A percentile compares a stretch with the other conserved stretches of the same genome.
Conservation (phyloP, 1,140 invertebrate species). For the Monochamus saltuarius region DNA sequence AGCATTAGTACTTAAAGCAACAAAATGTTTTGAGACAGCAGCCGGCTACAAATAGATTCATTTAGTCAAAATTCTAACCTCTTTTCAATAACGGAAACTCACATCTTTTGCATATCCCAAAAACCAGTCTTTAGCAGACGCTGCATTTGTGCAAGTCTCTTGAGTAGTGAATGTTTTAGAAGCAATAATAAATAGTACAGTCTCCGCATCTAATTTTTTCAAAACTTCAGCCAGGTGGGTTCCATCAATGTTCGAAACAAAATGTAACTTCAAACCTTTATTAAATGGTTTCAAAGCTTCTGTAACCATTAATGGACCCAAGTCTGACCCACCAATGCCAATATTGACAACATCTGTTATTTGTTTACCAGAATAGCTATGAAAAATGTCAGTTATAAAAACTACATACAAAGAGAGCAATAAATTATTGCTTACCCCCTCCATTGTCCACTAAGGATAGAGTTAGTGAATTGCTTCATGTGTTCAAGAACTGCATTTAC, state of each 20-base stretch:
- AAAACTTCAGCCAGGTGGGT: slow-evolving; percentile 95
- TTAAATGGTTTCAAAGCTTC: slow-evolving; percentile 93
- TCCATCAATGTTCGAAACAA: slow-evolving; percentile 99
- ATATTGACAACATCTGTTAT: slow-evolving; percentile 99
- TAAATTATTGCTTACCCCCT: slow-evolving; percentile 53
- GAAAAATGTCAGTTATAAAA: slow-evolving; percentile 2
- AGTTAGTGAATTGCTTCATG: slow-evolving; percentile 90
- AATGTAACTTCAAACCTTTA: slow-evolving; percentile 88
- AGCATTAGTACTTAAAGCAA: slow-evolving; percentile 94
- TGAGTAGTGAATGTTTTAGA: slow-evolving; percentile 99
- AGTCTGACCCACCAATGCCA: slow-evolving; percentile 98
- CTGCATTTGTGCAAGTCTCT: slow-evolving; percentile 99
- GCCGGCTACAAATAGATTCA: slow-evolving; percentile 59
- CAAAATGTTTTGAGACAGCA: slow-evolving; percentile 95
- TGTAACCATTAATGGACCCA: slow-evolving; percentile 98
- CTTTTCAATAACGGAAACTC: slow-evolving; percentile 42
- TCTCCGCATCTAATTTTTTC: slow-evolving; percentile 89
- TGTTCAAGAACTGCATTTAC: slow-evolving; percentile 90
- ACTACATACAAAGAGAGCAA: too few relatives aligned
- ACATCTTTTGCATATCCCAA: slow-evolving; percentile 84
- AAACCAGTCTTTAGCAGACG: slow-evolving; percentile 96
- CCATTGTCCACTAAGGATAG: slow-evolving; percentile 68
- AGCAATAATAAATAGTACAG: slow-evolving; percentile 96
- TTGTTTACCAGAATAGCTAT: slow-evolving; percentile 86
- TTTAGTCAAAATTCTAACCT: background rate